Conservation (phyloP, 2,113 vertebrate species). For the Myiozetetes cayanensis region DNA sequence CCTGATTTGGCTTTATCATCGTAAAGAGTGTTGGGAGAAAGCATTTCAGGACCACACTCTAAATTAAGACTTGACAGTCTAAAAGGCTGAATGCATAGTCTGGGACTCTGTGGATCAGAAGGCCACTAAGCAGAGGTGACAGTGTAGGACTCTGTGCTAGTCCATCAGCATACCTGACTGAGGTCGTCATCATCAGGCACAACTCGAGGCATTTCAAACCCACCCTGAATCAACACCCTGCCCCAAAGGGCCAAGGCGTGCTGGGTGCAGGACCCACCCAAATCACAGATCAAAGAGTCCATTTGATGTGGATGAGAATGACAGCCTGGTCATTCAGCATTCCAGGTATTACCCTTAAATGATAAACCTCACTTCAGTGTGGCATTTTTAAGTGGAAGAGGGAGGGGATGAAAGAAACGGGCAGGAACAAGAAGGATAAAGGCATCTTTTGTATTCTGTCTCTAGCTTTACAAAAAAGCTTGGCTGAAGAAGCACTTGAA, state of each 20-base stretch:
- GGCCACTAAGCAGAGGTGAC: background rate
- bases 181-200: background rate
- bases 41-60: background rate
- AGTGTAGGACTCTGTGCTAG: background rate
- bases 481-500: background rate
- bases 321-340: background rate
- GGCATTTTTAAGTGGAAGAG: background rate
- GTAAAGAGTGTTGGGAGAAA: background rate
- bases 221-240: background rate
- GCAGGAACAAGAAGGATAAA: background rate
- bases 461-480: background rate
- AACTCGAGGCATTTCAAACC: background rate
- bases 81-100: background rate
- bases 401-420: background rate
- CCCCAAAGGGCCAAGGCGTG: background rate
- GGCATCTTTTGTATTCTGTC: background rate
- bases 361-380: background rate
- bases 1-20: background rate
- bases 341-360: background rate
- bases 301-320: background rate
- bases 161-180: background rate
- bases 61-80: background rate
- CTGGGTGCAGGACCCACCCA: background rate
- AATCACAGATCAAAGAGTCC: background rate
- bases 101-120: background rate